Evolutionary conservation across 2,797 vertebrate genomes (phyloP).

Genomic region (Phalanger gymnotis): DNA sequence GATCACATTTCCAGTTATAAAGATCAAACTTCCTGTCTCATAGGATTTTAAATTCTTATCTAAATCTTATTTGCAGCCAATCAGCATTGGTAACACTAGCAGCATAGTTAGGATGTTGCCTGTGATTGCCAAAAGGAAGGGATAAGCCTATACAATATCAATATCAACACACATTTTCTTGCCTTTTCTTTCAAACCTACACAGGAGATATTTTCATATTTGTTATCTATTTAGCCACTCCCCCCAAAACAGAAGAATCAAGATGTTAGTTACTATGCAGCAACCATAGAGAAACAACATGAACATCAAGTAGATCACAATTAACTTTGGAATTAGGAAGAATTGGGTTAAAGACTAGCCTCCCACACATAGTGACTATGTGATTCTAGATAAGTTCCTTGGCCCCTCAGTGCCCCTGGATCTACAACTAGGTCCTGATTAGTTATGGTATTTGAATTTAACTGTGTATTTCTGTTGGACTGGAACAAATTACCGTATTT

Average conservation of each 20-base stretch:
- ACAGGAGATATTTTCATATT: slow-evolving; percentile 15
- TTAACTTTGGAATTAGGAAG: neutral
- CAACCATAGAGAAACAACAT: neutral
- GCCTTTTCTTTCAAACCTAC: neutral
- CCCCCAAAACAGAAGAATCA: neutral
- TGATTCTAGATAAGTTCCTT: neutral
- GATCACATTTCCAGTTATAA: slow-evolving; percentile 52
- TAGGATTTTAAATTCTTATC: slow-evolving; percentile 9
- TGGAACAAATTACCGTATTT: neutral
- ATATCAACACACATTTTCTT: slow-evolving; percentile 46
- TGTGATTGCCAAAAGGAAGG: neutral
- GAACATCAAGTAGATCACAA: neutral
- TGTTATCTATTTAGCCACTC: neutral
- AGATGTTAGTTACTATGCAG: neutral
- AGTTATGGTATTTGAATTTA: neutral
- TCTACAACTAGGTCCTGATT: neutral
- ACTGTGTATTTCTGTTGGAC: neutral
- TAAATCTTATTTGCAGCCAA: neutral
- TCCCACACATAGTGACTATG: neutral
- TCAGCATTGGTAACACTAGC: neutral
- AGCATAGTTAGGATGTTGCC: neutral
- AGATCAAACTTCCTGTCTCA: slow-evolving; percentile 51
- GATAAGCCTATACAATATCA: neutral
- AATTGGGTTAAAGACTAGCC: neutral
- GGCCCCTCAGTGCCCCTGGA: neutral